A percentile compares a stretch with the other conserved stretches of the same genome.
Conservation (phyloP, 2,888 invertebrate species). For the Harpalus rufipes region DNA sequence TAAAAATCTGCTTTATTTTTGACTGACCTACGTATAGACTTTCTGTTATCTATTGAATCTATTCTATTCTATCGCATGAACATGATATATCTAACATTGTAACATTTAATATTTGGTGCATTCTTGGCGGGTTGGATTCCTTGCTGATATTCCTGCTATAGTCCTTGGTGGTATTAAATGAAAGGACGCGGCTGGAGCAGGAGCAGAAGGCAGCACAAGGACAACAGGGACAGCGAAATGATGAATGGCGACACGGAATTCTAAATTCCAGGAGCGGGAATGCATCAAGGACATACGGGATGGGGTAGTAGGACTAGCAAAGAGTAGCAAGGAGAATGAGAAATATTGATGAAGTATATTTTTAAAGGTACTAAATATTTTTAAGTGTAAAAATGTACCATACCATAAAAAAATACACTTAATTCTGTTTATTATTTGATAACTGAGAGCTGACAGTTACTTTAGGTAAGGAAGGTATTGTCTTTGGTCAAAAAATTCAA, state of each 20-base stretch:
- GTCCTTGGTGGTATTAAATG: constrained; percentile 57
- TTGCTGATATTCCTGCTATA: neutral
- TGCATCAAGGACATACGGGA: neutral
- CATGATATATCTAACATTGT: constrained; percentile 29
- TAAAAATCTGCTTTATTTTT: no score
- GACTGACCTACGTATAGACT: no score
- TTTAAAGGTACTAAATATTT: no score
- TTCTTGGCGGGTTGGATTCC: neutral
- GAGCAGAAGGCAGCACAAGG: neutral
- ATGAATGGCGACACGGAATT: constrained; percentile 70
- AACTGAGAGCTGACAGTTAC: no score
- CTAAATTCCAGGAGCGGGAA: constrained; percentile 68
- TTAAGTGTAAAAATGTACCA: no score
- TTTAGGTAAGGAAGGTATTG: no score
- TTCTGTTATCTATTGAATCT: neutral
- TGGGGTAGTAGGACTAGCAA: no score
- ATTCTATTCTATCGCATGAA: neutral
- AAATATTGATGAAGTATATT: no score
- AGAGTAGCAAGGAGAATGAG: no score
- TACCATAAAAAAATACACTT: no score
- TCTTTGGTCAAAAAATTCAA: no score
- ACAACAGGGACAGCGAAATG: constrained; percentile 67
- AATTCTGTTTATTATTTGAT: no score
- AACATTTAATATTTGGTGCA: constrained; percentile 46
- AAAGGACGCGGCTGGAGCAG: constrained; percentile 59